Percentiles rank a stretch among this genome's conserved stretches.
Conservation (phyloP, 2,113 vertebrate species). For the Sylvietta virens region DNA sequence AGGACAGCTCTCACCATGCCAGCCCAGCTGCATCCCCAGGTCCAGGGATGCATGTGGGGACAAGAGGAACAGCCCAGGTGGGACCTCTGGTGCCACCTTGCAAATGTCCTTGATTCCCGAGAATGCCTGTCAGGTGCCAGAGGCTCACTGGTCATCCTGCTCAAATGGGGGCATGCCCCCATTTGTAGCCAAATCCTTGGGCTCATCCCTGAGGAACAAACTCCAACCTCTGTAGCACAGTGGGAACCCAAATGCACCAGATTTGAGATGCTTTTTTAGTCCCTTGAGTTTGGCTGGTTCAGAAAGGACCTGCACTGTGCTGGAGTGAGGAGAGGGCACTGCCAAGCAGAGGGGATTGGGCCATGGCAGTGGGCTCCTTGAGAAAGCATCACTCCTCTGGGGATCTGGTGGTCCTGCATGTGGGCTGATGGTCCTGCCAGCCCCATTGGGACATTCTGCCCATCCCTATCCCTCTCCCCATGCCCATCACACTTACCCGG, state of each 20-base stretch:
- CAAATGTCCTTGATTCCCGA: background rate
- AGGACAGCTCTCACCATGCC: background rate
- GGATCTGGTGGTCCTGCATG: background rate
- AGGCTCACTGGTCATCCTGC: accelerated
- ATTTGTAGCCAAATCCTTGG: background rate
- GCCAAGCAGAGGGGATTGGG: background rate
- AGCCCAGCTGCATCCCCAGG: background rate
- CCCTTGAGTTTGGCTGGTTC: background rate
- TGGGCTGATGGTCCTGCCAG: background rate
- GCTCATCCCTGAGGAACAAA: background rate
- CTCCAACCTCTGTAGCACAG: background rate
- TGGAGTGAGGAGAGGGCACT: background rate
- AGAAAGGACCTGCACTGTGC: background rate
- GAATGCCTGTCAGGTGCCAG: background rate
- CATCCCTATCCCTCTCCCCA: background rate
- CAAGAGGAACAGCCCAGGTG: background rate
- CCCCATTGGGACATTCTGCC: background rate
- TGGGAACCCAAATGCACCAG: background rate
- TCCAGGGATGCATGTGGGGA: background rate
- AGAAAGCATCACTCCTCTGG: background rate
- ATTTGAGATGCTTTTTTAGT: background rate
- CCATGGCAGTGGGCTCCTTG: background rate
- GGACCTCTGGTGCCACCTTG: background rate
- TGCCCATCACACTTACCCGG: conserved; percentile 71
- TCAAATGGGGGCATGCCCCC: background rate